A percentile compares a stretch with the other conserved stretches of the same genome.
These are phyloP conservation scores for Cricetomys ansorgei DNA, from an alignment of 2,113 vertebrate genomes.

Conservation along the genomic window DNA sequence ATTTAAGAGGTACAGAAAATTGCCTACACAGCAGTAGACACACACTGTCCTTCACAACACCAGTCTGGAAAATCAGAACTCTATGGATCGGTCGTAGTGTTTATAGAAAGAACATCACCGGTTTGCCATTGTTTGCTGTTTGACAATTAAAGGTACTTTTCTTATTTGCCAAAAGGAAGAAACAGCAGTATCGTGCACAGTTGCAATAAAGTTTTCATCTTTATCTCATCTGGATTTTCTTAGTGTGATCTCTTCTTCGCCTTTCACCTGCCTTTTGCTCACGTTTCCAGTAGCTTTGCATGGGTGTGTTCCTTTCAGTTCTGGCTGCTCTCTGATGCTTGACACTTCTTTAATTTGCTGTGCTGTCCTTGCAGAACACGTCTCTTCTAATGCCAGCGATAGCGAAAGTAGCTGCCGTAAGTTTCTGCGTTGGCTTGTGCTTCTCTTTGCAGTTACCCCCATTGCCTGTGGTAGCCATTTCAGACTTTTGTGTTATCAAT, in stretches of 20 bases:
- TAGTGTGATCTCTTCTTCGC: slow-evolving; percentile 56
- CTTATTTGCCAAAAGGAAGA: slow-evolving; percentile 37
- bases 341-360: slow-evolving; percentile 91
- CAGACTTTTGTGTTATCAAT: slow-evolving; percentile 76
- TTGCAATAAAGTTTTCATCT: slow-evolving; percentile 87
- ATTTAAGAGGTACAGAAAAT: slow-evolving; percentile 38
- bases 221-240: slow-evolving; percentile 59
- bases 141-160: slow-evolving; percentile 45
- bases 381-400: slow-evolving; percentile 92
- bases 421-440: slow-evolving; percentile 88
- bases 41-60: background rate
- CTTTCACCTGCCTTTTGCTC: slow-evolving; percentile 78
- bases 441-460: slow-evolving; percentile 83
- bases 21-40: background rate
- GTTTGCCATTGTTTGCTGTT: background rate
- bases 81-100: background rate
- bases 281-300: slow-evolving; percentile 82
- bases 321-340: slow-evolving; percentile 86
- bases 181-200: slow-evolving; percentile 5
- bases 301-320: slow-evolving; percentile 83
- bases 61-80: background rate
- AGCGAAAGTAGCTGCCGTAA: slow-evolving; percentile 93
- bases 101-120: background rate
- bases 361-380: slow-evolving; percentile 92
- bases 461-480: slow-evolving; percentile 74